Percentiles rank a stretch among this genome's conserved stretches.
Evolutionary conservation across 2,797 vertebrate species (phyloP).

Genomic region (Lycodopsis pacificus): DNA sequence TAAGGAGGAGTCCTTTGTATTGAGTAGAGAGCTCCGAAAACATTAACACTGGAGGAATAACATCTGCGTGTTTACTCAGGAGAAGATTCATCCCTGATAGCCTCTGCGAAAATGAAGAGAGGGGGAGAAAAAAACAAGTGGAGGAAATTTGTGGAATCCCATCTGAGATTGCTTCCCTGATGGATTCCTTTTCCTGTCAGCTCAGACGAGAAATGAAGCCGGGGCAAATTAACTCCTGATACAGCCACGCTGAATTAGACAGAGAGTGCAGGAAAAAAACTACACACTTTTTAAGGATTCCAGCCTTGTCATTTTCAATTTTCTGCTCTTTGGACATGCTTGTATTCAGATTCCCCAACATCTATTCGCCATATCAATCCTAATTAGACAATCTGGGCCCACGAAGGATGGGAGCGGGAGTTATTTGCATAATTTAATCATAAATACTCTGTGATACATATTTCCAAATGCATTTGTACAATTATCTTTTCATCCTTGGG

Average conservation of each 20-base stretch:
- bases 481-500: constrained; percentile 99
- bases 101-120: constrained; percentile 75
- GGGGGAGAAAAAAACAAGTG: constrained; percentile 80
- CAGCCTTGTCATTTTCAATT: constrained; percentile 99
- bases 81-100: constrained; percentile 83
- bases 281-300: constrained; percentile 99
- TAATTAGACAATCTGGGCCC: constrained; percentile 99
- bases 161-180: constrained; percentile 88
- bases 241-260: constrained; percentile 90
- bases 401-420: constrained; percentile 96
- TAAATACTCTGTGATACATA: constrained; percentile 99
- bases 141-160: constrained; percentile 88
- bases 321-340: constrained; percentile 99
- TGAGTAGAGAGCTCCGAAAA: constrained; percentile 79
- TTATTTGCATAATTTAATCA: constrained; percentile 99
- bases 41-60: constrained; percentile 81
- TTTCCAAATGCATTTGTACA: constrained; percentile 99
- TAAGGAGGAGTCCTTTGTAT: constrained; percentile 71
- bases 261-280: constrained; percentile 80
- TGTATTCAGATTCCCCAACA: constrained; percentile 99
- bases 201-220: constrained; percentile 87
- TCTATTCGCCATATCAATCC: constrained; percentile 99
- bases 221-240: constrained; percentile 90
- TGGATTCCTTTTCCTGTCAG: constrained; percentile 88
- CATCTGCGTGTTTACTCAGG: constrained; percentile 82